Base-by-base conservation (phyloP, 1,140 invertebrate species). In the Chlorops oryzae region DNA sequence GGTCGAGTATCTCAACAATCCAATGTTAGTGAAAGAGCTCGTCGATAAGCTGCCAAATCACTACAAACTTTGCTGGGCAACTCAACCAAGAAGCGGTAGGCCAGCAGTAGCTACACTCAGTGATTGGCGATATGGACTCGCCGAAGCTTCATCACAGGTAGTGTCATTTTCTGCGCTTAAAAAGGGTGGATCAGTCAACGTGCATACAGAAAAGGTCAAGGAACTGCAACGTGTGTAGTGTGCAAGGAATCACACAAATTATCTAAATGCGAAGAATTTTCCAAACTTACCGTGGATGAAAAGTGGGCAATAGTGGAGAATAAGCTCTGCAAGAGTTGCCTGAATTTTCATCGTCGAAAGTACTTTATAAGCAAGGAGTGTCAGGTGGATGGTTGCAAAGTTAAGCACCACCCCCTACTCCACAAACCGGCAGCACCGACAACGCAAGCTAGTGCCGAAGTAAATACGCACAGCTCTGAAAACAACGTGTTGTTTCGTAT, bases 41-140 rank as follows among this genome's bases (percentile, higher is more conserved):
- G 25, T 49, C n/a, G 37, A 49, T 35, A 49, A 49, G 18, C 22
- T 49, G 22, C 47, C 47, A 17, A 40, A 28, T 18, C 27, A 41
- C n/a, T 38, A 40, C 6, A 40, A 40, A 32, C 21, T 49, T 10
- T 40, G 12, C 28, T 49, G 47, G 47, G 47, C 47, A 15, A 49
- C 41, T 20, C 24, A 27, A 12, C 5, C 6, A 15, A 49, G 41
- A 42, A 18, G 42, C 24, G 24, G 20, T 3, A 24, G 10, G 3
- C 17, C 40, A 12, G 35, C 47, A 5, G 13, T 39, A 9, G 35
- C 22, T n/a, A 48, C 39, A 48, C 5, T 23, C 13, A 39, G 39
- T 18, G 4, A 28, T 18, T 3, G 13, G 17, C 25, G 24, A 27
- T 18, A 21, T 21, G 15, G 47, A 28, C 7, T 28, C 38, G 7